phyloP scores from a whole-genome alignment of 2,113 vertebrate genomes.

The Channa maculata region DNA sequence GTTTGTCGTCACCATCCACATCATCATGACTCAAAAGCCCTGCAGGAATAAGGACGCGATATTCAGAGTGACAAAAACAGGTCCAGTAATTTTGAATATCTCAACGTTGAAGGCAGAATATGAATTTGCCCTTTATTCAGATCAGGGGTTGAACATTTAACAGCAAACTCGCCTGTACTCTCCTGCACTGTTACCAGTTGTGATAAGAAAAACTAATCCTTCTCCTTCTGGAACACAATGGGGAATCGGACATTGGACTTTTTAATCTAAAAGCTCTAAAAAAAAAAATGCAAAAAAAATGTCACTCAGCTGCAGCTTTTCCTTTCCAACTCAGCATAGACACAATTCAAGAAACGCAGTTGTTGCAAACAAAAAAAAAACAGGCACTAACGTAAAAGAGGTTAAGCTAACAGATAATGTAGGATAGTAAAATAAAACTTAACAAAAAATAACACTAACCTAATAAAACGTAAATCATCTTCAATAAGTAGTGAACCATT shows the following conservation, averaged over 20 bases:
- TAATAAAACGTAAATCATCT: too few species aligned
- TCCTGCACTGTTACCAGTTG: conserved; percentile 5
- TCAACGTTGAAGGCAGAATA: conserved; percentile 16
- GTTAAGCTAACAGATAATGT: too few species aligned
- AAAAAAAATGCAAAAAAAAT: neutral
- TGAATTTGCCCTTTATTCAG: conserved; percentile 1
- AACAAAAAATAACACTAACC: too few species aligned
- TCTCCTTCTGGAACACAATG: conserved; percentile 5
- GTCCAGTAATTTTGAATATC: conserved; percentile 2
- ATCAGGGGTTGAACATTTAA: conserved; percentile 18
- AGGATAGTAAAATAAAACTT: too few species aligned
- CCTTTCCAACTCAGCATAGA: too few species aligned
- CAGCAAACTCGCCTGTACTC: neutral
- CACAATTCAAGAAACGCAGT: too few species aligned
- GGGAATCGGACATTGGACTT: neutral
- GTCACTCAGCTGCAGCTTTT: too few species aligned
- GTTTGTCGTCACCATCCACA: conserved; percentile 28
- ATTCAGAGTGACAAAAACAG: conserved; percentile 1
- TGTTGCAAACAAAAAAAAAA: too few species aligned
- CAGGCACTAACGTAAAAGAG: too few species aligned
- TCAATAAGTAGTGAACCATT: too few species aligned
- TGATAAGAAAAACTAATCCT: conserved; percentile 2
- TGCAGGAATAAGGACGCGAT: conserved; percentile 27
- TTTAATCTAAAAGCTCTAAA: neutral
- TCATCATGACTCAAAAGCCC: conserved; percentile 81